A percentile compares a stretch with the other conserved stretches of the same genome.
Conservation (phyloP, 2,888 invertebrate species). For the Tenodera sinensis region DNA sequence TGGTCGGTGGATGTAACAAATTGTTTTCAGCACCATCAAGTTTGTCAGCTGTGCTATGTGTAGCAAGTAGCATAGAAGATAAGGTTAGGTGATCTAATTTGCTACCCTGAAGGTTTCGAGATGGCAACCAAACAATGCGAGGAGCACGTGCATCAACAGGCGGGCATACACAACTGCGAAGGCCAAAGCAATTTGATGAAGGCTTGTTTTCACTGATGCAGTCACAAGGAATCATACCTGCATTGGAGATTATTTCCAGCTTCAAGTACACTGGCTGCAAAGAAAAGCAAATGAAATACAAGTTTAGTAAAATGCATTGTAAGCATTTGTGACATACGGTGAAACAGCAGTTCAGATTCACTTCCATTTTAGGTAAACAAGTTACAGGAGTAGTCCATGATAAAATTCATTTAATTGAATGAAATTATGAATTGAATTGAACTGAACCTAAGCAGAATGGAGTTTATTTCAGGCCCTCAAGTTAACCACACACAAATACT, state of each 20-base stretch:
- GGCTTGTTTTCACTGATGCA: background rate
- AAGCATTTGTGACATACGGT: too few species aligned
- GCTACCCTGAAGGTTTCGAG: background rate
- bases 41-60: slow-evolving; percentile 4
- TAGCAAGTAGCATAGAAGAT: slow-evolving; percentile 7
- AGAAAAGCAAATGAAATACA: slow-evolving; percentile 31
- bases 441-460: too few species aligned
- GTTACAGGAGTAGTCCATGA: too few species aligned
- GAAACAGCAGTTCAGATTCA: too few species aligned
- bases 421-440: too few species aligned
- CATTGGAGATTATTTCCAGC: slow-evolving; percentile 63
- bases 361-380: too few species aligned
- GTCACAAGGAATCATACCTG: slow-evolving; percentile 69
- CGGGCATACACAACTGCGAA: slow-evolving; percentile 37
- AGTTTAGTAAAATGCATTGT: background rate
- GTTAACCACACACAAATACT: too few species aligned
- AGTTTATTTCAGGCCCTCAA: too few species aligned
- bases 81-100: slow-evolving; percentile 1
- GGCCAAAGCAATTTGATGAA: background rate
- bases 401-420: too few species aligned
- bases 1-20: slow-evolving; percentile 21
- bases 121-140: slow-evolving; percentile 9
- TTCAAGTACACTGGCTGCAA: slow-evolving; percentile 78
- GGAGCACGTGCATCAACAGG: background rate
- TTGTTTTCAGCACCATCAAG: background rate